Base-by-base conservation (phyloP, 1,140 invertebrate genomes). In the Nasonia giraulti region DNA sequence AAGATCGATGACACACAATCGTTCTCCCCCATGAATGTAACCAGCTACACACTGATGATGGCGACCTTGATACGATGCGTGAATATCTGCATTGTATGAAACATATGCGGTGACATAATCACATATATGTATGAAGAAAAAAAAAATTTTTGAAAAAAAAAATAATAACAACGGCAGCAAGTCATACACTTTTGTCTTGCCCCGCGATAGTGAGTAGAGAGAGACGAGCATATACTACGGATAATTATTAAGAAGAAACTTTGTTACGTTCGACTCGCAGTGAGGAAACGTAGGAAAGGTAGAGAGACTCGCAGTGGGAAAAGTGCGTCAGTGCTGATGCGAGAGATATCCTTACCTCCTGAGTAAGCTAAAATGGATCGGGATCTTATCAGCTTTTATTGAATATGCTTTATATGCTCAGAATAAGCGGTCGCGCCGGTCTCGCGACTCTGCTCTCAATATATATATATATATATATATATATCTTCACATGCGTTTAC, bases 301-400 rank as follows among this genome's bases (percentile, higher is more conserved):
- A 89, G 89, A 85, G 73, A 92, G 89, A 90, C 89, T 92, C 90
- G 90, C 27, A 80, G 84, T 66, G 66, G 78, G 84, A 81, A 90
- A 93, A 91, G 91, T 92, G 91, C 90, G 90, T 91, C 92, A 90
- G 89, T 89, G 90, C 87, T 87, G 91, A 90, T 90, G 33, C 33
- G 91, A 91, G 89, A 89, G 90, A 92, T 91, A 91, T 93, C 92
- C 92, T 93, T 93, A 93, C 92, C 92, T 93, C 92, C 90, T 93
- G 92, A 91, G 92, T 89, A 92, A 93, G 92, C 92, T 93, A 93
- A 92, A 93, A 93, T 92, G 71, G 84, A 93, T 92, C 87, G 90
- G 91, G 91, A 37, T 37, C 88, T 92, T 74, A 85, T 85, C 73
- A 81, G 90, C 90, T 62, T 92, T 90, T 44, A 89, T 92, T 92